phyloP scores from a whole-genome alignment of 2,888 invertebrate species.

The Cheilosia grossa region DNA sequence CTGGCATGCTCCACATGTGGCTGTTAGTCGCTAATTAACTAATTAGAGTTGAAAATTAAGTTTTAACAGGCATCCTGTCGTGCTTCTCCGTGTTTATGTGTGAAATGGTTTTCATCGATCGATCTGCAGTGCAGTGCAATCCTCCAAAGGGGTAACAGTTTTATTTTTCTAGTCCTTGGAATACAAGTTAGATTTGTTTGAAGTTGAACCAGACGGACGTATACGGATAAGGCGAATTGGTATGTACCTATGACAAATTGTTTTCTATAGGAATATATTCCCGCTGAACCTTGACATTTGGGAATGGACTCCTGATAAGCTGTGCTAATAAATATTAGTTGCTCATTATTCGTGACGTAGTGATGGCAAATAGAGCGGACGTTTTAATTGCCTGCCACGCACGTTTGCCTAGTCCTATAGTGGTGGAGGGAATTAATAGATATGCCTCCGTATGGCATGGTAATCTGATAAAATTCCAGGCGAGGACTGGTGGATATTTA shows the following conservation, averaged over 20 bases:
- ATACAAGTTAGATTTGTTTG: neutral
- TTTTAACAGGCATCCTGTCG: constrained; percentile 7
- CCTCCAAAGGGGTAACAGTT: constrained; percentile 41
- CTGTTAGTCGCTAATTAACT: constrained; percentile 51
- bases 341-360: neutral
- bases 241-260: constrained; percentile 11
- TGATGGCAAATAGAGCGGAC: neutral
- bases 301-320: neutral
- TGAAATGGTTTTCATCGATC: neutral
- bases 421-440: neutral
- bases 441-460: constrained; percentile 17
- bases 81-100: neutral
- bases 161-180: constrained; percentile 4
- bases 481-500: too few species aligned
- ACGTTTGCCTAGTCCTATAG: neutral
- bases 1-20: constrained; percentile 27
- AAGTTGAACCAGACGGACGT: neutral
- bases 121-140: constrained; percentile 32
- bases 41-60: constrained; percentile 44
- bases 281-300: neutral
- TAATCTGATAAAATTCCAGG: constrained; percentile 1
- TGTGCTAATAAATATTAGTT: neutral
- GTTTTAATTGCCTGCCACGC: neutral
- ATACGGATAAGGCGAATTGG: constrained; percentile 23
- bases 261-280: neutral